A percentile compares a stretch with the other conserved stretches of the same genome.
phyloP scores from a whole-genome alignment of 2,888 invertebrate species.

The Athetis lepigone region DNA sequence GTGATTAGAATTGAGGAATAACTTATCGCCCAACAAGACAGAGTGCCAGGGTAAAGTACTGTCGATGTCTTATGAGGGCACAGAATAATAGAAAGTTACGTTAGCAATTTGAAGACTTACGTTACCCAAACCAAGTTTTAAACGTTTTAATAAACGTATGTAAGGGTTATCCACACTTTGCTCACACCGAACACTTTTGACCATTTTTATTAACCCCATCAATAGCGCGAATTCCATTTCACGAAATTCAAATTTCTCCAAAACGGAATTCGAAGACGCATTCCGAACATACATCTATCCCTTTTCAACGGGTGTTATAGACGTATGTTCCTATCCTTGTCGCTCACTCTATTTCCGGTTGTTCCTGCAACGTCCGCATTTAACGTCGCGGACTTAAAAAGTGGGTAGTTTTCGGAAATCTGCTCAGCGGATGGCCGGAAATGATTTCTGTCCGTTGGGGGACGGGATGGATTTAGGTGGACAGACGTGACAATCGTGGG shows the following conservation, averaged over 20 bases:
- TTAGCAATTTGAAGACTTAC: too few species aligned
- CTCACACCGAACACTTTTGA: constrained; percentile 40
- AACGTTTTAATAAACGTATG: constrained; percentile 4
- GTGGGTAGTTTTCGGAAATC: constrained; percentile 86
- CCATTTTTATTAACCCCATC: constrained; percentile 52
- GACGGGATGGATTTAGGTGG: constrained; percentile 69
- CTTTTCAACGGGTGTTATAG: constrained; percentile 62
- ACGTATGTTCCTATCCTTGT: constrained; percentile 75
- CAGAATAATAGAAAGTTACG: too few species aligned
- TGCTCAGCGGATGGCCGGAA: constrained; percentile 83
- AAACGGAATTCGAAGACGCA: constrained; percentile 56
- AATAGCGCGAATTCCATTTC: constrained; percentile 64
- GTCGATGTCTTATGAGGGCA: too few species aligned
- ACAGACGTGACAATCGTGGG: constrained; percentile 57
- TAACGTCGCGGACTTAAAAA: constrained; percentile 86
- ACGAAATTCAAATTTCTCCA: constrained; percentile 67
- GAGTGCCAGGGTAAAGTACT: too few species aligned
- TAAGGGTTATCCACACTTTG: constrained; percentile 1
- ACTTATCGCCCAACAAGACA: too few species aligned
- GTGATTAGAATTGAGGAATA: too few species aligned
- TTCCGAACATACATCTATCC: constrained; percentile 60
- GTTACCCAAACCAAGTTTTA: neutral
- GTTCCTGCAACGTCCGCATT: constrained; percentile 81
- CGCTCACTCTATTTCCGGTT: constrained; percentile 88
- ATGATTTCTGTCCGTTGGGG: constrained; percentile 84